Base-by-base conservation (phyloP, 2,113 vertebrate species). In the Nothobranchius kuhntae region DNA sequence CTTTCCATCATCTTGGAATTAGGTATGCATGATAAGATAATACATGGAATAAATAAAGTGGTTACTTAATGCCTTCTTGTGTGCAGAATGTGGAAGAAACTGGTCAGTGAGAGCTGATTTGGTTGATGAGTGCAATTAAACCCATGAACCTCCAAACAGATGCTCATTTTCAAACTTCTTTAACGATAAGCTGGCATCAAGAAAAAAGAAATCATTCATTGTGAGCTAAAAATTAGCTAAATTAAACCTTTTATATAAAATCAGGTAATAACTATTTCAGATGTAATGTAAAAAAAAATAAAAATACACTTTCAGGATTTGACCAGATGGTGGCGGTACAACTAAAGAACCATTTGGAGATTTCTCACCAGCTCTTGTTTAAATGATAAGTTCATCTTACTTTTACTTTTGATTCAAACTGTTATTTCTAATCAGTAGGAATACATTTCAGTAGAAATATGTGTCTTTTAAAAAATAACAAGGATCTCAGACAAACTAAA, bases 11-110 rank as follows among this genome's bases (percentile, higher is more conserved):
- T 86, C 76, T 86, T 51, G 73, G 68, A 88, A 86, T 86, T 83
- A 72, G 70, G 69, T 81, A 82, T 89, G 85, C 81, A 85, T 87
- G 84, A 91, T 78, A 63, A 75, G 71, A 81, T 81, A 61, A 80
- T 81, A 78, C 73, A 81, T 70, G 83, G 73, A 69, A 56, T 21
- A 21, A n/a, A 21, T 21, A 53, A 26, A 59, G 63, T 10, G 75
- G 62, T 69, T 15, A 75, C 56, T 71, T 81, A 73, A 82, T 83
- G 82, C 76, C 68, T 76, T 86, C 4, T 89, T 90, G 83, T 88
- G 57, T 21, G 58, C 46, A 71, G 71, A 61, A 57, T 53, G 54
- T 54, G 57, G 53, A 59, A 64, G 54, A 42, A 54, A 24, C 14
- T 42, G 65, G 55, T 26, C 61, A 66, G 48, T 68, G 74, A 86